Percentiles rank a stretch among this genome's conserved stretches.
These are phyloP conservation scores for Bubo bubo DNA, from an alignment of 2,113 vertebrate species.

Conservation along the genomic window DNA sequence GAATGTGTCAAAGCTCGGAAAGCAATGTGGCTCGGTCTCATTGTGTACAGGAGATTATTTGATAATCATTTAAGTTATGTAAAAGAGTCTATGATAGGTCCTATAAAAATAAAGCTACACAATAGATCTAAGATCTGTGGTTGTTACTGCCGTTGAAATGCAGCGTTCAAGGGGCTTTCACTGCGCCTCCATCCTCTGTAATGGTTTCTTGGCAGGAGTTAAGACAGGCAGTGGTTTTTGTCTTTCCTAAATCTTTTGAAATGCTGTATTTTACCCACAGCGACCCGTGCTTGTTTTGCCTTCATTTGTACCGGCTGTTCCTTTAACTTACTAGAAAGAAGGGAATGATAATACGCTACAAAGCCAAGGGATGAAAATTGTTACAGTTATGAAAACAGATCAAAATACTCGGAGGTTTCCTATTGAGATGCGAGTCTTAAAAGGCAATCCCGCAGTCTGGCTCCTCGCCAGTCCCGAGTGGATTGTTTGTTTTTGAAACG, in stretches of 20 bases:
- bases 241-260: slow-evolving; percentile 25
- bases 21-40: background rate
- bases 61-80: slow-evolving; percentile 71
- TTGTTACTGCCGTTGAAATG: background rate
- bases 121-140: background rate
- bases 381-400: slow-evolving; percentile 51
- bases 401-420: background rate
- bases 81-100: slow-evolving; percentile 62
- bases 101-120: slow-evolving; percentile 52
- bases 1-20: slow-evolving; percentile 31
- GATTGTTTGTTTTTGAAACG: slow-evolving; percentile 54
- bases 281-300: background rate
- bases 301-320: slow-evolving; percentile 7
- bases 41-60: slow-evolving; percentile 64
- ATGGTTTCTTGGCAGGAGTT: slow-evolving; percentile 54
- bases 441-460: background rate
- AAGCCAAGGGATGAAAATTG: slow-evolving; percentile 14
- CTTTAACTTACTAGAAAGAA: background rate
- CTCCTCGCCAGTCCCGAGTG: background rate
- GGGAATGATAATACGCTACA: background rate
- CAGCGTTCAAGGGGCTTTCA: background rate
- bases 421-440: background rate
- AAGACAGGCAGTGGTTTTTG: background rate
- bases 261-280: background rate
- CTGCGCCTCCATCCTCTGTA: background rate